Evolutionary conservation across 2,888 invertebrate species (phyloP).

Genomic region (Lasius platythorax): DNA sequence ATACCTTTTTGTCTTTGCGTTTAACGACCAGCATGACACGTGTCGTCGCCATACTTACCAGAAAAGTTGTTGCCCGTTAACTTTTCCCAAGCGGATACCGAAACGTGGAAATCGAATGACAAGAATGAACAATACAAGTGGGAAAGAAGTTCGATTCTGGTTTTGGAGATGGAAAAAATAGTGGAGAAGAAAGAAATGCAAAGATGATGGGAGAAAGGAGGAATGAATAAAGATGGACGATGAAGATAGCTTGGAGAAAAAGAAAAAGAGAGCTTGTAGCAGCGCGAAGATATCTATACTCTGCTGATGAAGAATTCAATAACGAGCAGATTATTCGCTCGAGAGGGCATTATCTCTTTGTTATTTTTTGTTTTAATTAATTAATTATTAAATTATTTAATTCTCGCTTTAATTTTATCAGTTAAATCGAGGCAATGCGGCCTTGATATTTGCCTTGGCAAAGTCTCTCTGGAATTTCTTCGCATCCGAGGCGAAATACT

Average conservation of each 20-base stretch:
- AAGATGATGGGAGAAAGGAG: neutral
- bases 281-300: constrained; percentile 71
- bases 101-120: constrained; percentile 55
- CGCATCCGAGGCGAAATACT: neutral
- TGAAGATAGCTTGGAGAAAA: constrained; percentile 13
- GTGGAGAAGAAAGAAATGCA: neutral
- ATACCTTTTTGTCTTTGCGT: constrained; percentile 13
- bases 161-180: neutral
- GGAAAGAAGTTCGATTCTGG: constrained; percentile 73
- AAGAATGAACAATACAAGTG: constrained; percentile 60
- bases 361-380: constrained; percentile 69
- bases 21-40: constrained; percentile 7
- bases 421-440: neutral
- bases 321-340: constrained; percentile 69
- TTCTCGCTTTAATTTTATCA: neutral
- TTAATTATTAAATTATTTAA: neutral
- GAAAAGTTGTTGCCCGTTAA: constrained; percentile 5
- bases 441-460: neutral
- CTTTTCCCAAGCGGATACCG: constrained; percentile 22
- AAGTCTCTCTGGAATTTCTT: neutral
- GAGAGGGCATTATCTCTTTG: constrained; percentile 70
- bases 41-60: neutral
- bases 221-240: constrained; percentile 35
- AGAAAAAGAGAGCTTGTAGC: constrained; percentile 55
- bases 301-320: constrained; percentile 79